A percentile compares a stretch with the other conserved stretches of the same genome.
These are phyloP conservation scores for Carterocephalus palaemon DNA, from an alignment of 2,888 invertebrate species.

Conservation along the genomic window DNA sequence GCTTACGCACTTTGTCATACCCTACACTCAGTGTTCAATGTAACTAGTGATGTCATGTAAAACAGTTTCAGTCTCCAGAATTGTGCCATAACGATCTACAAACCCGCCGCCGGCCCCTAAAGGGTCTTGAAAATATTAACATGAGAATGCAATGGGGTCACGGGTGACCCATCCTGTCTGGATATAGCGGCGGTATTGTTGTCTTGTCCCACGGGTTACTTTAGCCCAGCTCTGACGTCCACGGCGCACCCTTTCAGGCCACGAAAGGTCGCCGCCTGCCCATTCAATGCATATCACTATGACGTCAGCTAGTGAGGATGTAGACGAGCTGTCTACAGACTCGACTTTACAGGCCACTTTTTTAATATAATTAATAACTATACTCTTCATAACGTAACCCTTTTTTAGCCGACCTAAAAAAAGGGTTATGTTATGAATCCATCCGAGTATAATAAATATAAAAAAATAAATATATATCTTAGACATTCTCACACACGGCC, in stretches of 20 bases:
- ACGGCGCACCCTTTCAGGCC: constrained; percentile 13
- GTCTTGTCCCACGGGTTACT: constrained; percentile 24
- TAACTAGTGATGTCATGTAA: constrained; percentile 1
- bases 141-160: constrained; percentile 25
- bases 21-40: no score
- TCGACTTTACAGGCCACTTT: no score
- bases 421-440: no score
- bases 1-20: no score
- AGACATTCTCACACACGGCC: no score
- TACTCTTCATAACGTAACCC: no score
- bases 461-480: no score
- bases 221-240: constrained; percentile 23
- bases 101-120: constrained; percentile 17
- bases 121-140: constrained; percentile 9
- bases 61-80: constrained; percentile 7
- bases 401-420: no score
- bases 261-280: constrained; percentile 13
- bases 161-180: constrained; percentile 13
- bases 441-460: no score
- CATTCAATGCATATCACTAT: constrained; percentile 30
- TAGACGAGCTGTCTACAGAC: constrained; percentile 10
- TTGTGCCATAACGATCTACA: constrained; percentile 14
- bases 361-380: no score
- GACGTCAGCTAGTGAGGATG: constrained; percentile 25
- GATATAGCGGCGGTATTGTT: constrained; percentile 19